These are phyloP conservation scores for Neofelis nebulosa DNA, from an alignment of 2,113 vertebrate species.

Conservation along the genomic window DNA sequence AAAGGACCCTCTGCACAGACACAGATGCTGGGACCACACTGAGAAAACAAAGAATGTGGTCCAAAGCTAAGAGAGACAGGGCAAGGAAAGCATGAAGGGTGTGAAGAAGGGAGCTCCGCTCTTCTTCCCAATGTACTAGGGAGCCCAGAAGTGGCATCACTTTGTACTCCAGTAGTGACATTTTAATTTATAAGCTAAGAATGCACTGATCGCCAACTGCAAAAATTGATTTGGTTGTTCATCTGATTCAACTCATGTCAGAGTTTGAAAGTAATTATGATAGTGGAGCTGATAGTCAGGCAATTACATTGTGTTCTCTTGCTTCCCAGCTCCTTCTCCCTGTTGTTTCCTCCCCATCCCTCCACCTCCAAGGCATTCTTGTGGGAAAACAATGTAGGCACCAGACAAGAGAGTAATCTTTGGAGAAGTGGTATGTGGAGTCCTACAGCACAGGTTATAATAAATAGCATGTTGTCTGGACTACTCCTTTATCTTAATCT, in stretches of 20 bases:
- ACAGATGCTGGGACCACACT: neutral
- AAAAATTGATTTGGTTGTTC: constrained; percentile 87
- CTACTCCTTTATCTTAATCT: constrained; percentile 46
- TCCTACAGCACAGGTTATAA: constrained; percentile 11
- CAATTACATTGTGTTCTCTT: constrained; percentile 84
- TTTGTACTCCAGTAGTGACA: constrained; percentile 82
- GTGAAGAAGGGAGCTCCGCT: neutral
- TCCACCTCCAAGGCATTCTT: constrained; percentile 66
- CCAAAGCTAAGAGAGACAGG: neutral
- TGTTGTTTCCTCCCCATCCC: neutral
- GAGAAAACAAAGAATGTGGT: neutral
- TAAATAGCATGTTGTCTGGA: constrained; percentile 25
- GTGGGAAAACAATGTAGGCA: constrained; percentile 53
- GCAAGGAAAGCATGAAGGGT: neutral
- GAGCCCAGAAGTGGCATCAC: constrained; percentile 70
- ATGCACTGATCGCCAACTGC: constrained; percentile 82
- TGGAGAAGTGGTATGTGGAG: constrained; percentile 39
- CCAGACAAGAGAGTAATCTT: constrained; percentile 32
- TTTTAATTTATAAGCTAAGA: constrained; percentile 87
- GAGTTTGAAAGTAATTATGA: constrained; percentile 88
- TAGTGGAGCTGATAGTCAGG: constrained; percentile 85
- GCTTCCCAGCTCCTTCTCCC: neutral
- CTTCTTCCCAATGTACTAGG: constrained; percentile 14
- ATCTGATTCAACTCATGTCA: constrained; percentile 86
- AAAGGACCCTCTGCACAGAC: neutral